Percentiles rank a stretch among this genome's conserved stretches.
Conservation (phyloP, 2,888 invertebrate genomes). For the Chloroclystis v-ata region DNA sequence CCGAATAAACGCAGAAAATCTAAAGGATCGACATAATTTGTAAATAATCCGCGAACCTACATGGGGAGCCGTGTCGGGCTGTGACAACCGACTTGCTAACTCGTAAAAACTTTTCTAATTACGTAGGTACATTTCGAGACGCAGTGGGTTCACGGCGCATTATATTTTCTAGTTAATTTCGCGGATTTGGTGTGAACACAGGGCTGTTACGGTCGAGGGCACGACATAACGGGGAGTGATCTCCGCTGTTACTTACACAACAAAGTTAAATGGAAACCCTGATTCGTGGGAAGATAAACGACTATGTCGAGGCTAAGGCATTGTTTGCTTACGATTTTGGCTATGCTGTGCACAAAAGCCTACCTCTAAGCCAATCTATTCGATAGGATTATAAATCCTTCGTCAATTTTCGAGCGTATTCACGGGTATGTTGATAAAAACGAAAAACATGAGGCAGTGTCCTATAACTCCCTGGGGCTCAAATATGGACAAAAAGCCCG, state of each 20-base stretch:
- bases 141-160: constrained; percentile 58
- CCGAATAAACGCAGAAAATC: constrained; percentile 18
- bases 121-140: constrained; percentile 63
- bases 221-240: constrained; percentile 41
- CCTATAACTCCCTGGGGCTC: constrained; percentile 35
- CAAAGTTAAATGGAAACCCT: constrained; percentile 56
- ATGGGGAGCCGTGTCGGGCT: constrained; percentile 55
- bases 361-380: neutral
- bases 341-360: neutral
- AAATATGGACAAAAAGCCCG: constrained; percentile 36
- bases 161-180: constrained; percentile 72
- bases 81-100: constrained; percentile 67
- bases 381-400: neutral
- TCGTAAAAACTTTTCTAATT: constrained; percentile 78
- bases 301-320: constrained; percentile 2
- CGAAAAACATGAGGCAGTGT: constrained; percentile 10
- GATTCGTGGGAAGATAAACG: constrained; percentile 46
- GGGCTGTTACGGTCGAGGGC: constrained; percentile 25
- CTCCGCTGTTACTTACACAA: constrained; percentile 44
- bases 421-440: constrained; percentile 11
- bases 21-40: constrained; percentile 50
- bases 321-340: constrained; percentile 4
- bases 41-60: constrained; percentile 70
- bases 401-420: neutral
- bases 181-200: constrained; percentile 56